Conservation (phyloP, 2,113 vertebrate species). For the Mesitornis unicolor region DNA sequence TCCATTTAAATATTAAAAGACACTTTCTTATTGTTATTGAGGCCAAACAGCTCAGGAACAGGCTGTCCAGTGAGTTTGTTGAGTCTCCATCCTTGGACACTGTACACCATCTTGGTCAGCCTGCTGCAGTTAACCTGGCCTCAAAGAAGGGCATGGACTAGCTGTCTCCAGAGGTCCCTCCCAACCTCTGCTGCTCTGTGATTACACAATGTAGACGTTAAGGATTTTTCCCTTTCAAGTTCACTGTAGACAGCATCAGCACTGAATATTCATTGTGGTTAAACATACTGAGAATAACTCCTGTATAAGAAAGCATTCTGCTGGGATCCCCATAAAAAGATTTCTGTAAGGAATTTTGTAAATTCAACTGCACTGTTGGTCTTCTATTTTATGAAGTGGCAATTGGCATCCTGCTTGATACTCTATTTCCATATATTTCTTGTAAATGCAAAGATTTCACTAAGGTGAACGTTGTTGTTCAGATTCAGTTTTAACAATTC, state of each 20-base stretch:
- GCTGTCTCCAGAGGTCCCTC: neutral
- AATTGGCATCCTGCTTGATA: constrained; percentile 13
- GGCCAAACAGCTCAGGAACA: neutral
- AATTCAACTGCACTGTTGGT: neutral
- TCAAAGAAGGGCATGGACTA: neutral
- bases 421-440: constrained; percentile 10
- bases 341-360: neutral
- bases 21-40: neutral
- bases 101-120: neutral
- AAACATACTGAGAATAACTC: neutral
- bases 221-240: neutral
- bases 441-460: constrained; percentile 14
- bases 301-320: neutral
- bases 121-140: neutral
- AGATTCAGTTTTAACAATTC: constrained; percentile 21
- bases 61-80: neutral
- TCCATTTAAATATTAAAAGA: neutral
- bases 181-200: neutral
- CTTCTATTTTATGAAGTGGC: constrained; percentile 23
- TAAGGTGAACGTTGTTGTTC: neutral
- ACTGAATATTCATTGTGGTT: neutral
- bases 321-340: constrained; percentile 21
- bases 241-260: neutral
- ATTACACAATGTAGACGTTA: neutral
- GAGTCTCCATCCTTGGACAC: neutral